A percentile compares a stretch with the other conserved stretches of the same genome.
These are phyloP conservation scores for Allophyes oxyacanthae DNA, from an alignment of 2,888 invertebrate species.

Conservation along the genomic window DNA sequence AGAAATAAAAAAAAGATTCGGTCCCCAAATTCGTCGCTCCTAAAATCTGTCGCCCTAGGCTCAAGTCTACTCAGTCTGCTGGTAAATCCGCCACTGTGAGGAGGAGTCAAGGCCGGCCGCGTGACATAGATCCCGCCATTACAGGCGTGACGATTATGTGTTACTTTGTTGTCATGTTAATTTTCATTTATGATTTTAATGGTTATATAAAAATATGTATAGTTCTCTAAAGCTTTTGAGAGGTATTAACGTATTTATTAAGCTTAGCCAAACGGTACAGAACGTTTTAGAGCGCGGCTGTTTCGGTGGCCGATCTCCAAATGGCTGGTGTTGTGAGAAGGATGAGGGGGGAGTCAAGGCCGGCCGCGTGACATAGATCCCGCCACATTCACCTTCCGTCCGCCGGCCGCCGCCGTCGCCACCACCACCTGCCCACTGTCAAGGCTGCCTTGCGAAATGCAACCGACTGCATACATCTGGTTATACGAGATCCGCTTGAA, in stretches of 20 bases:
- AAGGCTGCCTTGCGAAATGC: constrained; percentile 85
- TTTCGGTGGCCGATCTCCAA: constrained; percentile 61
- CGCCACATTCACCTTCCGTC: constrained; percentile 86
- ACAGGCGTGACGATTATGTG: too few relatives aligned
- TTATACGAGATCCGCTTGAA: constrained; percentile 73
- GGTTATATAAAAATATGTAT: too few relatives aligned
- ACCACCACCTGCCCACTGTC: constrained; percentile 81
- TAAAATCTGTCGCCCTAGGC: too few relatives aligned
- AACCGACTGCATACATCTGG: constrained; percentile 65
- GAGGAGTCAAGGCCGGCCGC: constrained; percentile 85
- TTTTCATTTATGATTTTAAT: too few relatives aligned
- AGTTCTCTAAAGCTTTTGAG: too few relatives aligned
- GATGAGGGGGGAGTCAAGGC: constrained; percentile 85
- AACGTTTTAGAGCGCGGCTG: constrained; percentile 25
- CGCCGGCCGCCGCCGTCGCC: constrained; percentile 64
- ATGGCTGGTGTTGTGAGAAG: constrained; percentile 66
- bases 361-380: constrained; percentile 83
- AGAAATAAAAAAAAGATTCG: too few relatives aligned
- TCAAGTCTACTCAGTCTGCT: too few relatives aligned
- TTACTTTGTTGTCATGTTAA: too few relatives aligned
- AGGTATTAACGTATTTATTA: too few relatives aligned
- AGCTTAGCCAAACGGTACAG: constrained; percentile 1
- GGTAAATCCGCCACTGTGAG: too few relatives aligned
- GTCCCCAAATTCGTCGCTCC: too few relatives aligned
- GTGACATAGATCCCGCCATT: constrained; percentile 84